Evolutionary conservation across 2,113 vertebrate genomes (phyloP).

Genomic region (Alligator sinensis): DNA sequence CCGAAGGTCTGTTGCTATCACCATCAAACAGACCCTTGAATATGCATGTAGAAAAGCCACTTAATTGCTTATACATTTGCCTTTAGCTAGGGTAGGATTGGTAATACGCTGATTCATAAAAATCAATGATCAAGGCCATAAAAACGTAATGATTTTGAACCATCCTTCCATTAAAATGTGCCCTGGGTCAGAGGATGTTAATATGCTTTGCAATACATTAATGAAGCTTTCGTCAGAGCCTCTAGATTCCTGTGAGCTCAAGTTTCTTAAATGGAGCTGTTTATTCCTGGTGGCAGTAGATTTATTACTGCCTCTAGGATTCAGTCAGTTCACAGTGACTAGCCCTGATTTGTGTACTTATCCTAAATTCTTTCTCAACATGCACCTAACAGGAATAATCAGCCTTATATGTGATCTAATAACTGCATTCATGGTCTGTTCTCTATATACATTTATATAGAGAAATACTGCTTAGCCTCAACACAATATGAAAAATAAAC

Average conservation of each 20-base stretch:
- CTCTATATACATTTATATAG: neutral
- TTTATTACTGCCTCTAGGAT: slow-evolving; percentile 11
- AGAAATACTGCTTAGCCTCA: neutral
- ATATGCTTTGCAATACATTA: neutral
- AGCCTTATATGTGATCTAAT: neutral
- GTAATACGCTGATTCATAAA: neutral
- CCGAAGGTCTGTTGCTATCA: neutral
- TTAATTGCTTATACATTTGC: neutral
- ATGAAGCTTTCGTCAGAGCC: slow-evolving; percentile 6
- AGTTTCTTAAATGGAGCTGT: slow-evolving; percentile 17
- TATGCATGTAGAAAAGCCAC: neutral
- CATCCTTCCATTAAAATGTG: neutral
- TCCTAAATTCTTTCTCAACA: neutral
- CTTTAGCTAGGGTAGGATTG: neutral
- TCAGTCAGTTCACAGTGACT: neutral
- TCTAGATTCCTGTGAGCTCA: slow-evolving; percentile 21
- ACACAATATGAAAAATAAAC: neutral
- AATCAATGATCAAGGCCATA: neutral
- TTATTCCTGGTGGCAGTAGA: slow-evolving; percentile 21
- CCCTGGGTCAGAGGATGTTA: neutral
- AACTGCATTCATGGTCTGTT: neutral
- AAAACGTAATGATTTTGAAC: neutral
- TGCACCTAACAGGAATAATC: neutral
- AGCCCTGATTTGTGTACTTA: slow-evolving; percentile 10
- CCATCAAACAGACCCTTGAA: neutral